Base-by-base conservation (phyloP, 2,797 vertebrate species). In the Sebastes itinus region DNA sequence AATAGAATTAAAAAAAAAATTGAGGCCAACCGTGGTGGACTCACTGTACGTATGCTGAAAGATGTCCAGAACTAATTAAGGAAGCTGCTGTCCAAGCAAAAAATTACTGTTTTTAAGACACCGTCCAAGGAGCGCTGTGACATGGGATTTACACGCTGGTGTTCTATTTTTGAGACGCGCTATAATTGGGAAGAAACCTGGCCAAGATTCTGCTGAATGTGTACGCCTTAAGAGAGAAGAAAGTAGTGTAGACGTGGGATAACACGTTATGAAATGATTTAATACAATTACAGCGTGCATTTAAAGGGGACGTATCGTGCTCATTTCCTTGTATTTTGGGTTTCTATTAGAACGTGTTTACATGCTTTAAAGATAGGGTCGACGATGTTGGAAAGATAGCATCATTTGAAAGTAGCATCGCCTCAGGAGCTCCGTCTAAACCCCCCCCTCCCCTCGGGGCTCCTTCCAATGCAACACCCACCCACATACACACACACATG, bases 61-160 rank as follows among this genome's bases (percentile, higher is more conserved):
- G 33, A 83, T 56, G 60, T 72, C 83, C 80, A 82, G 78, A 84
- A 78, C 89, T 88, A 90, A 92, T 92, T 85, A 88, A 84, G 75
- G 28, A 82, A 85, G 80, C 80, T 88, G 85, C 88, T 56, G 73
- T 59, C 74, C 55, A 80, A 75, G 83, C 81, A 76, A 42, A 46
- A 86, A 86, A 75, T 55, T 3, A 69, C 66, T 14, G 12, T 79
- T 88, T 59, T 79, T 55, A 38, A 80, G 75, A 76, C 85, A 55
- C 7, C 33, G 46, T 86, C 59, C 49, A 55, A 66, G 70, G 33
- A 77, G 63, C 72, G 2, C 13, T 69, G 78, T 67, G 78, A 83
- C 82, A 56, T 55, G 64, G 65, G 80, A 82, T 63, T 83, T 83
- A 75, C 23, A 78, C 33, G 12, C 38, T 30, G 52, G 9, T n/a